Conservation (phyloP, 1,140 invertebrate genomes). For the Adelges cooleyi region DNA sequence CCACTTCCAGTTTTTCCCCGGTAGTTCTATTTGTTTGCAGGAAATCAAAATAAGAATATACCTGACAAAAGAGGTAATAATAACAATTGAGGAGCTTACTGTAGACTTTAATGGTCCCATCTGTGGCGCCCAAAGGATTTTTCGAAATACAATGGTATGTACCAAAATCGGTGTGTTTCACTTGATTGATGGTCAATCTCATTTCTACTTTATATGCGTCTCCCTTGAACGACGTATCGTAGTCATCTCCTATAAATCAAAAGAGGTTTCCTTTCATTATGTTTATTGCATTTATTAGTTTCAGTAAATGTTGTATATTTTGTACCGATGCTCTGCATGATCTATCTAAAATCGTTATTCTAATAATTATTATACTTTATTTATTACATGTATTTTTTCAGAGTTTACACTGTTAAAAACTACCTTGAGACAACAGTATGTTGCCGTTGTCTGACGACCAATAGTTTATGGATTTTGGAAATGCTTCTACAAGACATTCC, state of each 20-base stretch:
- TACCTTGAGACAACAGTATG: conserved; percentile 72
- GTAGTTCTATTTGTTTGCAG: conserved; percentile 12
- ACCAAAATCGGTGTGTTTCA: conserved; percentile 64
- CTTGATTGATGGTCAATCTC: conserved; percentile 67
- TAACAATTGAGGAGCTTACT: no score
- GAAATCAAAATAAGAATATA: no score
- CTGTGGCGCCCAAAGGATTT: conserved; percentile 85
- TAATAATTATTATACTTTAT: background rate
- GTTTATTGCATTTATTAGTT: no score
- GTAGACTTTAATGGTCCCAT: conserved; percentile 79
- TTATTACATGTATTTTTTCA: no score
- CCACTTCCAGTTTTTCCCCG: conserved; percentile 9
- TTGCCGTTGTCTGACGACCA: conserved; percentile 74
- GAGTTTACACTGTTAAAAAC: background rate
- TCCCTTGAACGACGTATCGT: conserved; percentile 42
- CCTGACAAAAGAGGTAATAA: no score
- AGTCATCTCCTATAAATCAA: conserved; percentile 41
- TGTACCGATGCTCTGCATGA: background rate
- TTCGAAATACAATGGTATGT: conserved; percentile 80
- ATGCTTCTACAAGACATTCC: conserved; percentile 78
- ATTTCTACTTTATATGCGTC: conserved; percentile 65
- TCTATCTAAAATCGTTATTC: background rate
- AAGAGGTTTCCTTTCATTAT: no score
- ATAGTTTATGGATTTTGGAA: conserved; percentile 77
- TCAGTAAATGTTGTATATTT: no score